These are phyloP conservation scores for Clangula hyemalis DNA, from an alignment of 2,797 vertebrate species.

Conservation along the genomic window DNA sequence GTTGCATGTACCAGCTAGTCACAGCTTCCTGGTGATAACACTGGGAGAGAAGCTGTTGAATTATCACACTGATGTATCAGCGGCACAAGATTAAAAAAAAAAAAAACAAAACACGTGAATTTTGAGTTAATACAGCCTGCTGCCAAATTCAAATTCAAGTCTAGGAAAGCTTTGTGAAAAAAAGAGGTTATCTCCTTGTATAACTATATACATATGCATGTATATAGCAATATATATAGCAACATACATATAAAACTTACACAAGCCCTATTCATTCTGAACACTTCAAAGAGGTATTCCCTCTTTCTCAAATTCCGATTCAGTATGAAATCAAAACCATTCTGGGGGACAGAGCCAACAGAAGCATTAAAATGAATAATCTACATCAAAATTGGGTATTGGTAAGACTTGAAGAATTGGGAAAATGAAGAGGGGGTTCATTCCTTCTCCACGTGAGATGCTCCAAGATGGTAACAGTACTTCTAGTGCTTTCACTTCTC, in stretches of 20 bases:
- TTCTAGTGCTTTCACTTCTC: not conserved
- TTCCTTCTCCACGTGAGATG: not conserved
- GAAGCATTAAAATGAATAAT: not conserved
- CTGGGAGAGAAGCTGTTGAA: not conserved
- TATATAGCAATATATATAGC: not conserved
- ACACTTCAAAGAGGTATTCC: not conserved
- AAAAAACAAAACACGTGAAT: not conserved
- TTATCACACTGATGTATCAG: not conserved
- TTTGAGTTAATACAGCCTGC: not conserved
- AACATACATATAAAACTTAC: not conserved
- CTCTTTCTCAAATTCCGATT: not conserved
- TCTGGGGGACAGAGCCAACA: not conserved
- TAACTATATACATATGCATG: not conserved
- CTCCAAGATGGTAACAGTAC: not conserved
- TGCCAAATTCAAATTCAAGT: not conserved
- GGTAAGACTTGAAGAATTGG: not conserved
- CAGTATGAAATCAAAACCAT: not conserved
- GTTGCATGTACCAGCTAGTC: no score
- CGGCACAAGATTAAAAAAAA: rapidly evolving
- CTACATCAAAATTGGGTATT: not conserved
- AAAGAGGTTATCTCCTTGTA: not conserved
- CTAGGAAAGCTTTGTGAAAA: not conserved
- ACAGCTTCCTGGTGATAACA: not conserved
- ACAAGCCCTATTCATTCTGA: not conserved
- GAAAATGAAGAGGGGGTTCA: not conserved